These are phyloP conservation scores for Premnoplex brunnescens DNA, from an alignment of 2,797 vertebrate species.

Conservation along the genomic window DNA sequence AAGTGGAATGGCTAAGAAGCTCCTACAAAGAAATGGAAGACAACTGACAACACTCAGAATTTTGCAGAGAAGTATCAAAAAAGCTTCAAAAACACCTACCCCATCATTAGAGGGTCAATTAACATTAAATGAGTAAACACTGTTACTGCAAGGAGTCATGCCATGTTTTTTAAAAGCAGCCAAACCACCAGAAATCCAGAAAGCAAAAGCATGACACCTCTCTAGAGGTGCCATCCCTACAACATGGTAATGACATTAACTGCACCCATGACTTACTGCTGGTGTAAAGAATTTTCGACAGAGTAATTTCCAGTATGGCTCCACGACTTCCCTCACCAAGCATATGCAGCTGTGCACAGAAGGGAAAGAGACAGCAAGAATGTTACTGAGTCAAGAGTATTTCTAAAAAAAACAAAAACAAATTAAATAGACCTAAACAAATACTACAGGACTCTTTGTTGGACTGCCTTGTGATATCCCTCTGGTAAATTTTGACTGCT, in stretches of 20 bases:
- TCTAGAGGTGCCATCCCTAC: neutral
- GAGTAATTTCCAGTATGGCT: conserved; percentile 89
- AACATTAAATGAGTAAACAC: neutral
- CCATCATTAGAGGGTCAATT: neutral
- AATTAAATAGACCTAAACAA: neutral
- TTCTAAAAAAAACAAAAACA: neutral
- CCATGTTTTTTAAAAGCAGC: neutral
- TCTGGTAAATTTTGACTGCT: neutral
- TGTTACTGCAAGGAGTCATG: neutral
- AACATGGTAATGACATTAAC: neutral
- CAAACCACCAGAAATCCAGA: neutral
- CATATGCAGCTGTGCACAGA: conserved; percentile 89
- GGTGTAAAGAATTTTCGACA: conserved; percentile 87
- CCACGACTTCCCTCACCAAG: conserved; percentile 93
- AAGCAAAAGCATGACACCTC: neutral
- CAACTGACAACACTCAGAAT: neutral
- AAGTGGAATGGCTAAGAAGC: neutral
- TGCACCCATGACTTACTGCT: conserved; percentile 82
- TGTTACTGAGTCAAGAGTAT: neutral
- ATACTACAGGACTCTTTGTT: neutral
- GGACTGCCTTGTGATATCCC: neutral
- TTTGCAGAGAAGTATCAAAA: neutral
- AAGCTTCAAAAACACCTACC: neutral
- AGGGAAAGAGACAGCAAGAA: neutral
- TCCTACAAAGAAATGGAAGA: neutral